Base-by-base conservation (phyloP, 2,113 vertebrate species). In the Motacilla tschutschensis region DNA sequence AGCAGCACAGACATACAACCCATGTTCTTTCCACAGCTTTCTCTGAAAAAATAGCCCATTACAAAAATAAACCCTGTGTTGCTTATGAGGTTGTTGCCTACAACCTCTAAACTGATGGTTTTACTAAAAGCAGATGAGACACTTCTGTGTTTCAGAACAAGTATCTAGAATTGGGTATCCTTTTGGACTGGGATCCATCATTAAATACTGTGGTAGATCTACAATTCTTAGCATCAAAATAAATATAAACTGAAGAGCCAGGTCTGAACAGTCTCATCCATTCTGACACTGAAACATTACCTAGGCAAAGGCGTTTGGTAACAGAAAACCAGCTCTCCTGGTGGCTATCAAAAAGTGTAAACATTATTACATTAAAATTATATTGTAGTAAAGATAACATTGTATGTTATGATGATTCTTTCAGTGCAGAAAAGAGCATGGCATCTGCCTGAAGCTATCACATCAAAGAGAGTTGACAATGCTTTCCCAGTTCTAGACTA, bases 261-360 rank as follows among this genome's bases (percentile, higher is more conserved):
- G 22, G 16, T 70, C 5, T 71, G 57, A 79, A 79, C 26, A 54
- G 35, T 31, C 35, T 43, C 17, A 65, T 26, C 7, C 14, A 17
- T n/a, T 53, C 22, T 43, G 43, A 71, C n/a, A 69, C 29, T 41
- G 43, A 71, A 53, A 40, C 17, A 24, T 14, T 20, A 54, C 9
- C 22, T 35, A 57, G 41, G 19, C 0, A 0, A 11, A 41, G 40
- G 4, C 57, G 18, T 62, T 88, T 63, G 22, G 5, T 35, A 64
- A 77, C 8, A 50, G 55, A 62, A 65, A 38, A 69, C 6, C 31
- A 72, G 25, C 22, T 64, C 16, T 35, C 43, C 43, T 71, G 33
- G 17, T 51, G 24, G 9, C 25, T 64, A 76, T 28, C 47, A 54
- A 17, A 72, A 84, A 22, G 3, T 1, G 3, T 24, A 26, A 5